Evolutionary conservation across 2,888 invertebrate species (phyloP).

Genomic region (Zeuzera pyrina): DNA sequence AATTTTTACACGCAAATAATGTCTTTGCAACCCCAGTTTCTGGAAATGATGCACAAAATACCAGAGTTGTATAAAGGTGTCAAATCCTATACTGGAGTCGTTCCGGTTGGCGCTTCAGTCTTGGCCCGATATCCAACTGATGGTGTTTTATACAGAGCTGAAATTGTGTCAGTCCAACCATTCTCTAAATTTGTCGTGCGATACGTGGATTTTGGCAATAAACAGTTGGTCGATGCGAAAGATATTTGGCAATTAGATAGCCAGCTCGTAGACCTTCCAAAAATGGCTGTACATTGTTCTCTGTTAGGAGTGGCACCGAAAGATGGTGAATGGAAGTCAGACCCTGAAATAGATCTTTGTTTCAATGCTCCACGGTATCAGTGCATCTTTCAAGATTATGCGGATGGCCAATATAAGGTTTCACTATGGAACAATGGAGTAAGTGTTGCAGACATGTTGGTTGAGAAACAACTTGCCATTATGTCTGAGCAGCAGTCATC

Average conservation of each 20-base stretch:
- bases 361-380: conserved; percentile 75
- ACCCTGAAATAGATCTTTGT: conserved; percentile 68
- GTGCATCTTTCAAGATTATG: conserved; percentile 68
- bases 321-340: conserved; percentile 73
- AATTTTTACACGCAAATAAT: conserved; percentile 78
- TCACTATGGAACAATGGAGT: conserved; percentile 59
- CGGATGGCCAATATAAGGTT: conserved; percentile 60
- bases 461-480: conserved; percentile 62
- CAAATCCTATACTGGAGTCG: conserved; percentile 41
- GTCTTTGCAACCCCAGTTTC: conserved; percentile 69
- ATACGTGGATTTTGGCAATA: conserved; percentile 85
- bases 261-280: conserved; percentile 76
- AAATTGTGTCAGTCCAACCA: conserved; percentile 72
- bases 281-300: conserved; percentile 80
- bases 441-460: conserved; percentile 60
- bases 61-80: conserved; percentile 77
- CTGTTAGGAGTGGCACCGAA: conserved; percentile 74
- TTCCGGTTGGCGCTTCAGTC: conserved; percentile 75
- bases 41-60: conserved; percentile 80
- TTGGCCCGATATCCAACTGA: conserved; percentile 82
- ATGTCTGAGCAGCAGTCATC: conserved; percentile 44
- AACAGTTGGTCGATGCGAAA: conserved; percentile 72
- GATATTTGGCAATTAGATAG: conserved; percentile 81
- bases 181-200: conserved; percentile 76
- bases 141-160: conserved; percentile 80